A percentile compares a stretch with the other conserved stretches of the same genome.
These are phyloP conservation scores for Ctenodactylus gundi DNA, from an alignment of 2,113 vertebrate species.

Conservation along the genomic window DNA sequence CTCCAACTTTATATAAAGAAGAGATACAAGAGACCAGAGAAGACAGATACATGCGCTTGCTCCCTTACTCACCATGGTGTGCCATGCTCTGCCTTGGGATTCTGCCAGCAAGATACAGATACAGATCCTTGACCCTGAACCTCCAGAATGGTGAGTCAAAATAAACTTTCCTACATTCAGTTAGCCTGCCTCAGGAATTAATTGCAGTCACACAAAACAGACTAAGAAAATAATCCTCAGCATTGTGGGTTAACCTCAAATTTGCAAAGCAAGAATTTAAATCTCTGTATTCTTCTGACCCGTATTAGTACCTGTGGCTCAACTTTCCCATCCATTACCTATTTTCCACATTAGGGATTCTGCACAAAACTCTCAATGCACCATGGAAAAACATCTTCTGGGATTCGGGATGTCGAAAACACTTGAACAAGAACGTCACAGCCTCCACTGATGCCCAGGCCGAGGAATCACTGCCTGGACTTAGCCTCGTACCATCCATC, in stretches of 20 bases:
- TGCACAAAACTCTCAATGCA: background rate
- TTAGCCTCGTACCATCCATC: background rate
- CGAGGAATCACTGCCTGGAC: background rate
- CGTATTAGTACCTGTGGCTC: background rate
- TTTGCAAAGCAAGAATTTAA: background rate
- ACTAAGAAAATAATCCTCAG: background rate
- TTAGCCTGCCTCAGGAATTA: background rate
- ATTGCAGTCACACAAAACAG: background rate
- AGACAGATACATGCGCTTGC: rapidly evolving
- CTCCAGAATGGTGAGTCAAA: background rate
- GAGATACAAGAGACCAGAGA: background rate
- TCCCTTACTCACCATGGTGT: background rate
- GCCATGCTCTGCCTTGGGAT: background rate
- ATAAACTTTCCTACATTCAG: background rate
- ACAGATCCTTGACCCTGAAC: background rate
- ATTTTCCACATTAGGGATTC: background rate
- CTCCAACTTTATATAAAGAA: background rate
- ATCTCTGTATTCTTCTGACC: background rate
- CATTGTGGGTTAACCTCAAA: background rate
- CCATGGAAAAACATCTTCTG: background rate
- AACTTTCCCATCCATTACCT: background rate
- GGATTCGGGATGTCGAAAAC: background rate
- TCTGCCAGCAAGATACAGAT: background rate
- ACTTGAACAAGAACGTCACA: background rate
- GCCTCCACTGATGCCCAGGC: background rate